Evolutionary conservation across 2,113 vertebrate species (phyloP).

Genomic region (Misgurnus mizolepis): DNA sequence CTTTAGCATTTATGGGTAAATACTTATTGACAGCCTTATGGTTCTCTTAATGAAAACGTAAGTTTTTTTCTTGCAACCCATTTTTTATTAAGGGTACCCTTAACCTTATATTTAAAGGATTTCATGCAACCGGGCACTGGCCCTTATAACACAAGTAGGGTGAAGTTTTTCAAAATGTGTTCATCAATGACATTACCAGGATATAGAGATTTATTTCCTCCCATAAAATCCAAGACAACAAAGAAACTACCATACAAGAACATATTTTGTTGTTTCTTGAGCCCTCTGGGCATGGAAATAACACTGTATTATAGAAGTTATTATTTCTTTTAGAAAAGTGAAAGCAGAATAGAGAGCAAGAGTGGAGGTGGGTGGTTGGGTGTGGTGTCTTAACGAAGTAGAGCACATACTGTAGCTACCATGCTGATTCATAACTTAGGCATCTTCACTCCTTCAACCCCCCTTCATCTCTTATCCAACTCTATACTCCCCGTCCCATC

Average conservation of each 20-base stretch:
- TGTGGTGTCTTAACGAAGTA: slow-evolving; percentile 45
- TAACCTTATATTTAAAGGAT: too few species aligned
- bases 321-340: slow-evolving; percentile 2
- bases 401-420: slow-evolving; percentile 45
- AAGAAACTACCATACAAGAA: background rate
- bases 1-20: too few species aligned
- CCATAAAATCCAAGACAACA: background rate
- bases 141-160: too few species aligned
- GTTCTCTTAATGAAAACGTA: too few species aligned
- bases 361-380: slow-evolving; percentile 26
- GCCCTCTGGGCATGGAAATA: slow-evolving; percentile 3
- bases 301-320: background rate
- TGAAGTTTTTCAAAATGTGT: background rate
- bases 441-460: slow-evolving; percentile 45
- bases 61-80: too few species aligned
- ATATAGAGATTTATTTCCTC: background rate
- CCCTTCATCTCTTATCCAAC: background rate
- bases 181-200: background rate
- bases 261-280: background rate
- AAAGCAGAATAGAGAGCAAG: background rate
- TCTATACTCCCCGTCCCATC: slow-evolving; percentile 7
- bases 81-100: too few species aligned
- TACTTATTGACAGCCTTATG: too few species aligned
- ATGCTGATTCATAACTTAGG: slow-evolving; percentile 50
- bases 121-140: too few species aligned